Evolutionary conservation across 2,797 vertebrate species (phyloP).

Genomic region (Xiphophorus birchmanni): DNA sequence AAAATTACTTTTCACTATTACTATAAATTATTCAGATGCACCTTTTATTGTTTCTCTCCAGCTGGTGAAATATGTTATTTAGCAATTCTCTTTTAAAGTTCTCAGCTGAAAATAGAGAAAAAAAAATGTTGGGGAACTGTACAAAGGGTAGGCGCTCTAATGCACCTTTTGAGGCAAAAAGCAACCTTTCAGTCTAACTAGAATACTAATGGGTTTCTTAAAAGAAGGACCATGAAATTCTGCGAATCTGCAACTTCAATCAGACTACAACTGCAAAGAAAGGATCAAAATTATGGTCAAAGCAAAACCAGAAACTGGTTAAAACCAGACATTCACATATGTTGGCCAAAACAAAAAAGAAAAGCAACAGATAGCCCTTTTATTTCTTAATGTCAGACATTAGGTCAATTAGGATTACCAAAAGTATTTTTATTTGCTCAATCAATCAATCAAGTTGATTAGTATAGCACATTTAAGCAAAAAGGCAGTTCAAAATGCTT

Average conservation of each 20-base stretch:
- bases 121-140: not conserved
- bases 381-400: not conserved
- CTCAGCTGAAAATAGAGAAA: not conserved
- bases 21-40: not conserved
- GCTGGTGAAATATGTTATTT: not conserved
- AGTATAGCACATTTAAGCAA: no score
- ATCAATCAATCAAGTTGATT: no score
- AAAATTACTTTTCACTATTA: not conserved
- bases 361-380: not conserved
- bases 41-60: not conserved
- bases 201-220: constrained; percentile 3
- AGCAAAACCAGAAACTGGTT: not conserved
- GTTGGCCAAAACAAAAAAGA: not conserved
- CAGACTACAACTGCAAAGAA: not conserved
- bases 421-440: not conserved
- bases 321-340: not conserved
- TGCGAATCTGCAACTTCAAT: not conserved
- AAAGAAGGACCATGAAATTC: not conserved
- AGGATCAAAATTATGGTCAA: not conserved
- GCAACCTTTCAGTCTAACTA: not conserved
- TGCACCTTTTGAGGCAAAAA: not conserved
- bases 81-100: not conserved
- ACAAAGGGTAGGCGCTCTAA: not conserved
- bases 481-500: no score
- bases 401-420: not conserved